Percentiles rank a stretch among this genome's conserved stretches.
phyloP scores from a whole-genome alignment of 2,797 vertebrate genomes.

The Zonotrichia albicollis region DNA sequence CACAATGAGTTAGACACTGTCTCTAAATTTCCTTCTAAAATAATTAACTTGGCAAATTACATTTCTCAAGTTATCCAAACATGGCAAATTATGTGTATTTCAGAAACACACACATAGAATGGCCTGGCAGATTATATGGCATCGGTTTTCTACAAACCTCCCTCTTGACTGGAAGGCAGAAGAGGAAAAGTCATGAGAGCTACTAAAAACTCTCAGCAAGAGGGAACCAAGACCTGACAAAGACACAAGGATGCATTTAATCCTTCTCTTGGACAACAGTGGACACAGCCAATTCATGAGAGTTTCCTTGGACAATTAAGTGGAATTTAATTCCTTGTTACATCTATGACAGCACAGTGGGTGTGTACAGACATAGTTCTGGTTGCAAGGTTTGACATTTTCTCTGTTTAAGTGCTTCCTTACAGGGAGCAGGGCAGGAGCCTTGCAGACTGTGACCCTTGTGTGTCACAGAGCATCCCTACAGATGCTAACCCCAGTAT shows the following conservation, averaged over 20 bases:
- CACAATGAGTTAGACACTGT: not conserved
- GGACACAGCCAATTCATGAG: rapidly evolving
- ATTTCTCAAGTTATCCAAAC: not conserved
- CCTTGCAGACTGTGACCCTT: not conserved
- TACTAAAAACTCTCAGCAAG: not conserved
- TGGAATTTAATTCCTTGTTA: not conserved
- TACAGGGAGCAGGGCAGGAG: not conserved
- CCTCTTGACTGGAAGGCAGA: not conserved
- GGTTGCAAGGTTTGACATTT: not conserved
- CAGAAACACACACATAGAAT: not conserved
- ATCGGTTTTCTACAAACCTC: not conserved
- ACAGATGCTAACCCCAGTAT: not conserved
- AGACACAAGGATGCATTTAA: not conserved
- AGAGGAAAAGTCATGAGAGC: not conserved
- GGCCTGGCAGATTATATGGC: no score
- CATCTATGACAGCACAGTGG: not conserved
- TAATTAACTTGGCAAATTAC: not conserved
- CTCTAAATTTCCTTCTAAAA: not conserved
- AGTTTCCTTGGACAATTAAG: not conserved
- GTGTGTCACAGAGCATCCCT: rapidly evolving
- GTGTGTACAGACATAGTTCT: not conserved
- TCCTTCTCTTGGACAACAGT: not conserved
- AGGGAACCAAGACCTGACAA: not conserved
- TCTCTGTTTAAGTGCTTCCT: not conserved
- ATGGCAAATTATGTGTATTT: not conserved